Evolutionary conservation across 1,140 invertebrate genomes (phyloP).

Genomic region (Ceratina australensis): DNA sequence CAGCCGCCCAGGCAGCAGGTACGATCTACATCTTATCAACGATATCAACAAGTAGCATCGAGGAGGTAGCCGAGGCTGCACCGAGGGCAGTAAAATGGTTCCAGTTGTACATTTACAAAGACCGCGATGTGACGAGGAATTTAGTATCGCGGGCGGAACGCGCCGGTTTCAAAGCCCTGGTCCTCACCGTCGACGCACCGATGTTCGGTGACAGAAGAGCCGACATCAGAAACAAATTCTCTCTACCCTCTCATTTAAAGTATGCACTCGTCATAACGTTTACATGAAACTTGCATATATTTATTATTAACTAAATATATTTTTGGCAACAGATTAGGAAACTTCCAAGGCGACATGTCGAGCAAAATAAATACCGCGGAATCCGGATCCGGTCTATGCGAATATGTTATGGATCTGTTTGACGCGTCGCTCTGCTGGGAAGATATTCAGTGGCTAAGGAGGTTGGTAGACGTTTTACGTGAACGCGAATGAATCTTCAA

Average conservation of each 20-base stretch:
- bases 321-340: slow-evolving; percentile 81
- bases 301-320: too few species aligned
- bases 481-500: too few species aligned
- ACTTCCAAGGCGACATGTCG: slow-evolving; percentile 83
- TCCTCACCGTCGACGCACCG: slow-evolving; percentile 94
- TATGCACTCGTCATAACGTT: slow-evolving; percentile 71
- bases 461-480: slow-evolving; percentile 62
- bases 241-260: slow-evolving; percentile 89
- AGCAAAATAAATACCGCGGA: slow-evolving; percentile 81
- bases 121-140: slow-evolving; percentile 87
- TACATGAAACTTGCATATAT: too few species aligned
- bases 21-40: slow-evolving; percentile 93
- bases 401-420: slow-evolving; percentile 88
- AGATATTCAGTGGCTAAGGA: slow-evolving; percentile 91
- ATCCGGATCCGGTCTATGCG: slow-evolving; percentile 85
- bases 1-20: slow-evolving; percentile 87
- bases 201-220: slow-evolving; percentile 89
- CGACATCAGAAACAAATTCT: slow-evolving; percentile 92
- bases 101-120: slow-evolving; percentile 93
- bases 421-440: slow-evolving; percentile 91
- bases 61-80: slow-evolving; percentile 90
- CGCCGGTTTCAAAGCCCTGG: slow-evolving; percentile 92
- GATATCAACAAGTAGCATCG: slow-evolving; percentile 91
- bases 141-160: slow-evolving; percentile 90
- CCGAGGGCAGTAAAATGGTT: slow-evolving; percentile 92